Conservation (phyloP, 2,888 invertebrate species). For the Ennomos erosarius region DNA sequence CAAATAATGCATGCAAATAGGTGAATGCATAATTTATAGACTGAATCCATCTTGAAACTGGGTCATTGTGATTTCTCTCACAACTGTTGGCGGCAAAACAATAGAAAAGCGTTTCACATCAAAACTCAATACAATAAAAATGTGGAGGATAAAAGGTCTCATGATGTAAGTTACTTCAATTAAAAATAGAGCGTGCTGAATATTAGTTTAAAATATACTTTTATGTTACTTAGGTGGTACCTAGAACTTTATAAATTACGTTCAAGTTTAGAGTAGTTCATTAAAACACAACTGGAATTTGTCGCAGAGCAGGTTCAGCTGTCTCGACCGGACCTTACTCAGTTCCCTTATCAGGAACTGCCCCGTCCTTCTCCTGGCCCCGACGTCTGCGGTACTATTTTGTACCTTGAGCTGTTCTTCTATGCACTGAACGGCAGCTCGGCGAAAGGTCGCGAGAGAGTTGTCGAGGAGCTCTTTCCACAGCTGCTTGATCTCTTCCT, state of each 20-base stretch:
- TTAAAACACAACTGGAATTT: constrained; percentile 52
- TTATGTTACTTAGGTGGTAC: no score
- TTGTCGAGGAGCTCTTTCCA: constrained; percentile 52
- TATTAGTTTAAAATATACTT: not conserved
- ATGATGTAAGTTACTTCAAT: no score
- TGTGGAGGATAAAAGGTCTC: no score
- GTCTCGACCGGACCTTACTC: constrained; percentile 37
- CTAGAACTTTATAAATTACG: no score
- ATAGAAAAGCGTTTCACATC: no score
- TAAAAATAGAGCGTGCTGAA: no score
- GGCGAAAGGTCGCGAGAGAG: constrained; percentile 36
- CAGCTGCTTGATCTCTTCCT: constrained; percentile 45
- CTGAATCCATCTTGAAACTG: no score
- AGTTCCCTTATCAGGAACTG: constrained; percentile 44
- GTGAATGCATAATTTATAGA: no score
- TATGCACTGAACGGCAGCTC: constrained; percentile 42
- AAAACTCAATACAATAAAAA: no score
- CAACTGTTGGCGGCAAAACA: no score
- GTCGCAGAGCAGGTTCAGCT: constrained; percentile 51
- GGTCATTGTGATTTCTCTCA: no score
- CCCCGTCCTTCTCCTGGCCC: constrained; percentile 32
- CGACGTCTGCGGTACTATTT: constrained; percentile 18
- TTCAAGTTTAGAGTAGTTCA: constrained; percentile 44
- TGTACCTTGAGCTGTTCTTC: constrained; percentile 33
- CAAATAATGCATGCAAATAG: no score